Percentiles rank a stretch among this genome's conserved stretches.
phyloP scores from a whole-genome alignment of 2,113 vertebrate genomes.

The Megaleporinus macrocephalus region DNA sequence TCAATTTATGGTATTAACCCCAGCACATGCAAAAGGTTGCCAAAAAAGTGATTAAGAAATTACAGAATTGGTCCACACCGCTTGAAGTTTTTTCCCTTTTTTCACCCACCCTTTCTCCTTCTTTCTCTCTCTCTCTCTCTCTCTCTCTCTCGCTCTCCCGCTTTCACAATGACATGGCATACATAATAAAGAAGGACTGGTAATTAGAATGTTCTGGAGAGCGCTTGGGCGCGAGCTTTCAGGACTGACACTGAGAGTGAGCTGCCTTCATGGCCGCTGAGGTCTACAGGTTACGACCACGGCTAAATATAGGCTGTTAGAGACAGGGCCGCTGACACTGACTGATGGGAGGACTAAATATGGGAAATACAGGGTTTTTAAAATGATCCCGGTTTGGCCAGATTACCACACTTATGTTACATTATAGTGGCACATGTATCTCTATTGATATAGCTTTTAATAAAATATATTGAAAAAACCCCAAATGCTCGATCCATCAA shows the following conservation, averaged over 20 bases:
- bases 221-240: constrained; percentile 34
- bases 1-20: constrained; percentile 81
- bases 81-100: constrained; percentile 64
- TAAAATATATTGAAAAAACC: too few relatives aligned
- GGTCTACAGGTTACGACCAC: constrained; percentile 42
- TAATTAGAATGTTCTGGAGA: constrained; percentile 81
- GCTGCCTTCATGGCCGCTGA: constrained; percentile 12
- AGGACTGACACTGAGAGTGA: constrained; percentile 32
- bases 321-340: constrained; percentile 16
- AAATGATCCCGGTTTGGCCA: not conserved
- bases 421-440: too few relatives aligned
- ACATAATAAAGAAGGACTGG: constrained; percentile 76
- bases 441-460: too few relatives aligned
- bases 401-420: not conserved
- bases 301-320: constrained; percentile 29
- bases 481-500: not conserved
- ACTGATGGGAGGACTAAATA: not conserved
- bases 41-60: constrained; percentile 85
- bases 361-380: not conserved
- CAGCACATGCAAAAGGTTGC: constrained; percentile 75
- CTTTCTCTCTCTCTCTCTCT: constrained; percentile 20
- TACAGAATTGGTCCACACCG: constrained; percentile 75
- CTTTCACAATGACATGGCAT: constrained; percentile 76
- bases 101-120: constrained; percentile 22
- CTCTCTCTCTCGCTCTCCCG: constrained; percentile 36